A percentile compares a stretch with the other conserved stretches of the same genome.
Conservation (phyloP, 2,888 invertebrate species). For the Pandemis cinnamomeana region DNA sequence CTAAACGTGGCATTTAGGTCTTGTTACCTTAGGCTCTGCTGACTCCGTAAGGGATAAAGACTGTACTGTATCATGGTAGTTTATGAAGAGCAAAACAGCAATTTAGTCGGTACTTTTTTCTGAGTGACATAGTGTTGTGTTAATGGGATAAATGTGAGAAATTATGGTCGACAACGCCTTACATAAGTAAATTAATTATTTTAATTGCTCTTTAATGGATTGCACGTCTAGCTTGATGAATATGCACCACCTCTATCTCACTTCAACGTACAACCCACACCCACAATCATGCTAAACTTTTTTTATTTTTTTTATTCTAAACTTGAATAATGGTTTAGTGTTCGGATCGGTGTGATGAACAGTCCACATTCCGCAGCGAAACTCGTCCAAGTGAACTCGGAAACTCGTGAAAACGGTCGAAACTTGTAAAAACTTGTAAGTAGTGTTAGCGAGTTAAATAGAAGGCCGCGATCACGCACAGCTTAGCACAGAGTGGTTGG, state of each 20-base stretch:
- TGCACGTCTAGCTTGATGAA: neutral
- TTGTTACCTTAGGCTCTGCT: too few species aligned
- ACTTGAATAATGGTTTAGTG: neutral
- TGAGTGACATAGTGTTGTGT: neutral
- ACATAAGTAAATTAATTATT: neutral
- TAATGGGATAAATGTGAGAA: neutral
- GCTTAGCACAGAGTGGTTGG: constrained; percentile 19
- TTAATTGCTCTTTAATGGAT: constrained; percentile 1
- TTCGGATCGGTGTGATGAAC: constrained; percentile 23
- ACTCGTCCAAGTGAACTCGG: constrained; percentile 40
- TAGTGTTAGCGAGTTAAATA: constrained; percentile 43
- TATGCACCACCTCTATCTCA: too few species aligned
- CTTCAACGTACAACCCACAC: too few species aligned
- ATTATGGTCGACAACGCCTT: neutral
- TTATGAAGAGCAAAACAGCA: too few species aligned
- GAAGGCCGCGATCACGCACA: constrained; percentile 37
- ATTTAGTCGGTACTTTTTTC: neutral
- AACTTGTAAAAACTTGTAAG: constrained; percentile 42
- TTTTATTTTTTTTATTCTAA: too few species aligned
- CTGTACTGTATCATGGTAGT: too few species aligned
- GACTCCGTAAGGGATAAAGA: too few species aligned
- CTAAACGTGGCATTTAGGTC: too few species aligned
- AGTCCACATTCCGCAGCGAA: constrained; percentile 39
- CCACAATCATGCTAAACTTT: too few species aligned
- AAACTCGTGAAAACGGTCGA: constrained; percentile 42